phyloP scores from a whole-genome alignment of 2,888 invertebrate species.

The Eurytoma californica region DNA sequence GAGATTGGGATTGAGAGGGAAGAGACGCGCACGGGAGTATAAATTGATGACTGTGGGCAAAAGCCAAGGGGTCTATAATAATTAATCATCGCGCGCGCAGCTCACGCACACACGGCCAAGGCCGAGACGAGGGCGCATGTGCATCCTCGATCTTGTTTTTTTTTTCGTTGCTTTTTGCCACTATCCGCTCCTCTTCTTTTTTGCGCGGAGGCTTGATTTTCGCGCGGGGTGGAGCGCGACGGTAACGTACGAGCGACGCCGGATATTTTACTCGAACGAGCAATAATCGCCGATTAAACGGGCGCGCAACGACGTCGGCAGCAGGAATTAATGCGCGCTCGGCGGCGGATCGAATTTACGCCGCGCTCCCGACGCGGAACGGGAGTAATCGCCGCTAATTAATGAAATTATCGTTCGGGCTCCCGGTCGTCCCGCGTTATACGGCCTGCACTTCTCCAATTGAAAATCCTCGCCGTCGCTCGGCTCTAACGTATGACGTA shows the following conservation, averaged over 20 bases:
- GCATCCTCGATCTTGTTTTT: background rate
- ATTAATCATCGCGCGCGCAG: conserved; percentile 69
- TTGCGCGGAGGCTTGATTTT: background rate
- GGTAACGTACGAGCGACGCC: background rate
- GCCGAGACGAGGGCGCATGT: background rate
- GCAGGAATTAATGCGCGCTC: no score
- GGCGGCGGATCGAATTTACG: no score
- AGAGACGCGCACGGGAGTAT: conserved; percentile 61
- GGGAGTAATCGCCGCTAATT: no score
- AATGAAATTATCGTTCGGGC: no score
- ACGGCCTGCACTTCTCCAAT: no score
- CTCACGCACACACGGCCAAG: conserved; percentile 39
- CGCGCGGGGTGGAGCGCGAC: background rate
- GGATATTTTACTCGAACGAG: background rate
- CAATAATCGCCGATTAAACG: conserved; percentile 1
- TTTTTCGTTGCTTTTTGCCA: background rate
- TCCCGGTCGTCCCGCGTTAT: no score
- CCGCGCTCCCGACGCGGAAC: no score
- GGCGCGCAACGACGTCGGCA: background rate
- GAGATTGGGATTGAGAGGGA: conserved; percentile 51
- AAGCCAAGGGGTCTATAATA: conserved; percentile 74
- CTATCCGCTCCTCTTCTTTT: background rate
- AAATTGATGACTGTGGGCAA: conserved; percentile 74
- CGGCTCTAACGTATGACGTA: no score
- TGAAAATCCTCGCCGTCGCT: no score